Conservation (phyloP, 2,888 invertebrate genomes). For the Pemphredon lugubris region DNA sequence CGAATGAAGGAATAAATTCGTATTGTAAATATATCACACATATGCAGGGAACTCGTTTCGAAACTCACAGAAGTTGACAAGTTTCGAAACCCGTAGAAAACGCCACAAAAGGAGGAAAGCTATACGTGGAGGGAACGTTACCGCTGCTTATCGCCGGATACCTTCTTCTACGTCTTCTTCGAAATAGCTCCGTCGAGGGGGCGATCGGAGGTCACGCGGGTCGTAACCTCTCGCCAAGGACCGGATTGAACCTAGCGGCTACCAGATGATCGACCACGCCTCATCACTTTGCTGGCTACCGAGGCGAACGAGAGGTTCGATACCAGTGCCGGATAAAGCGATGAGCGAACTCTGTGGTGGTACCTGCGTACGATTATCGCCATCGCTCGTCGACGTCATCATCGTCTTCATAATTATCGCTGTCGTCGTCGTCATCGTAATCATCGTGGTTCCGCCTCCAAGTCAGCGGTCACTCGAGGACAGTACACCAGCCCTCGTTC, state of each 20-base stretch:
- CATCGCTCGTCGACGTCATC: slow-evolving; percentile 54
- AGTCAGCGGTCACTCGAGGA: slow-evolving; percentile 67
- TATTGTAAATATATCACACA: too few species aligned
- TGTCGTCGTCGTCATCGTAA: slow-evolving; percentile 55
- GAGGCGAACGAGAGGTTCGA: slow-evolving; percentile 56
- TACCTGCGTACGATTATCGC: slow-evolving; percentile 52
- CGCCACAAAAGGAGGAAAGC: slow-evolving; percentile 30
- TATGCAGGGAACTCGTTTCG: too few species aligned
- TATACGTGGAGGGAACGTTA: slow-evolving; percentile 41
- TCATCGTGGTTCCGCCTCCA: slow-evolving; percentile 46
- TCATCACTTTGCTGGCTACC: slow-evolving; percentile 77
- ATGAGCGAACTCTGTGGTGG: slow-evolving; percentile 50
- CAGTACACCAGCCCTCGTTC: slow-evolving; percentile 47
- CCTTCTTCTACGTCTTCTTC: slow-evolving; percentile 66
- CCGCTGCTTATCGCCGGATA: slow-evolving; percentile 45
- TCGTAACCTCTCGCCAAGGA: slow-evolving; percentile 72
- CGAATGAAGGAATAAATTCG: too few species aligned
- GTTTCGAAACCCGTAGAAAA: slow-evolving; percentile 12
- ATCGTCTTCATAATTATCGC: too few species aligned
- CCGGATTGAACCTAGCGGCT: slow-evolving; percentile 72
- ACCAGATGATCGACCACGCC: slow-evolving; percentile 80
- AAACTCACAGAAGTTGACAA: too few species aligned
- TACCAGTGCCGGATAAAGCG: slow-evolving; percentile 57
- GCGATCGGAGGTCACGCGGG: slow-evolving; percentile 67
- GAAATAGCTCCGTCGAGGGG: slow-evolving; percentile 72